These are phyloP conservation scores for Sebastes cheni DNA, from an alignment of 2,797 vertebrate genomes.

Conservation along the genomic window DNA sequence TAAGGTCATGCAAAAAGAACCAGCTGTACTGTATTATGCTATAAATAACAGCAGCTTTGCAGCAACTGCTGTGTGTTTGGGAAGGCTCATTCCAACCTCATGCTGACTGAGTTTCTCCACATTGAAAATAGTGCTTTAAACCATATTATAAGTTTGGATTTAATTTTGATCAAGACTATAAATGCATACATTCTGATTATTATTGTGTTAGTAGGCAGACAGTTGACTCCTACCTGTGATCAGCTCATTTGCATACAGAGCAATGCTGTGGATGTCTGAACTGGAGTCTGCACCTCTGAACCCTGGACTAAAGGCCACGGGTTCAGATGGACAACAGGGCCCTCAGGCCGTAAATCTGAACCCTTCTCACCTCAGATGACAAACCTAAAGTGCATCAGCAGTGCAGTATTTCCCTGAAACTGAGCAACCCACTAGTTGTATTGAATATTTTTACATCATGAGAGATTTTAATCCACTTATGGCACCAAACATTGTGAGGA, in stretches of 20 bases:
- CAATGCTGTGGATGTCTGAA: conserved; percentile 33
- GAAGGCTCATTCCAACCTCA: conserved; percentile 36
- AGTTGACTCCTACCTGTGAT: neutral
- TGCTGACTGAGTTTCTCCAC: neutral
- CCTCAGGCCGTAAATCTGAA: conserved; percentile 62
- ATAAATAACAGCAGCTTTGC: conserved; percentile 63
- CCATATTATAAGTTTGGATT: neutral
- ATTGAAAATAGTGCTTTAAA: conserved; percentile 2
- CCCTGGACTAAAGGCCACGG: conserved; percentile 70
- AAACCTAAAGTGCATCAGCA: conserved; percentile 51
- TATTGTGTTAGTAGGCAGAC: neutral
- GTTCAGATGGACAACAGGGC: conserved; percentile 75
- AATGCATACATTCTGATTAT: neutral
- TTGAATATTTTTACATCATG: conserved; percentile 67
- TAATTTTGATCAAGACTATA: neutral
- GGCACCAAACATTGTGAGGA: conserved; percentile 61
- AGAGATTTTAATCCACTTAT: conserved; percentile 67
- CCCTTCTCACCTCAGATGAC: conserved; percentile 60
- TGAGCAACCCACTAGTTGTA: conserved; percentile 26
- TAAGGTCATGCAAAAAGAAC: conserved; percentile 32
- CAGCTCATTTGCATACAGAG: conserved; percentile 13
- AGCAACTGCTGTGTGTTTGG: conserved; percentile 24
- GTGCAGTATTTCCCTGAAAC: conserved; percentile 45
- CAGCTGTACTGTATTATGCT: conserved; percentile 29
- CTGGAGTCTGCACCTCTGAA: conserved; percentile 65